A percentile compares a stretch with the other conserved stretches of the same genome.
Evolutionary conservation across 2,113 vertebrate species (phyloP).

Genomic region (Ciconia boyciana): DNA sequence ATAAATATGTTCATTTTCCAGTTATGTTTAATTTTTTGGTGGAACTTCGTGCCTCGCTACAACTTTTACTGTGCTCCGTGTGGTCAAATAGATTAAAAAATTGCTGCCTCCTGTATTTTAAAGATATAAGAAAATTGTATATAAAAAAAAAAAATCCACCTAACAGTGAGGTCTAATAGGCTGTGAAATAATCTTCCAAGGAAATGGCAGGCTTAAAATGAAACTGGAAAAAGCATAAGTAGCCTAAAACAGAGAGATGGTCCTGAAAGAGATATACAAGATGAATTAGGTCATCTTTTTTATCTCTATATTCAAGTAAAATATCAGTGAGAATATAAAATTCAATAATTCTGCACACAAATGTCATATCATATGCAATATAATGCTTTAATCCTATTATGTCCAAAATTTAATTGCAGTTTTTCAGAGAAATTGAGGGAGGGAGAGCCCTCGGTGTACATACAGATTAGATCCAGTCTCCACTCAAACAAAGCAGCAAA

Average conservation of each 20-base stretch:
- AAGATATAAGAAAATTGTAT: neutral
- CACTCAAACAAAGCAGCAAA: constrained; percentile 49
- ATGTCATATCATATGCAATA: constrained; percentile 13
- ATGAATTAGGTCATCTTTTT: constrained; percentile 25
- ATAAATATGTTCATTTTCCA: neutral
- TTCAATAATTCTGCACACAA: constrained; percentile 25
- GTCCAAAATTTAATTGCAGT: constrained; percentile 41
- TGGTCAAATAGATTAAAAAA: neutral
- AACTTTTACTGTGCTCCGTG: neutral
- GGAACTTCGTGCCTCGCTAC: neutral
- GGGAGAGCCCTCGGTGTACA: constrained; percentile 27
- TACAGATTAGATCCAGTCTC: constrained; percentile 51
- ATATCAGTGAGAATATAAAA: constrained; percentile 26
- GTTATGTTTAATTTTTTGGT: neutral
- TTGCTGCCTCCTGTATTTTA: neutral
- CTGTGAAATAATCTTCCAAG: constrained; percentile 7
- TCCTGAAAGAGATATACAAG: neutral
- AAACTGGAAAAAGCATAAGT: neutral
- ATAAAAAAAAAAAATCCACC: neutral
- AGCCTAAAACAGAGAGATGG: neutral
- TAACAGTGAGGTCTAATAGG: neutral
- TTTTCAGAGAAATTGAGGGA: constrained; percentile 34
- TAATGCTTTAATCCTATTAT: constrained; percentile 43
- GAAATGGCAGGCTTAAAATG: neutral
- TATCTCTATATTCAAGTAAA: constrained; percentile 29